Base-by-base conservation (phyloP, 2,797 vertebrate genomes). In the Sylvilagus floridanus region DNA sequence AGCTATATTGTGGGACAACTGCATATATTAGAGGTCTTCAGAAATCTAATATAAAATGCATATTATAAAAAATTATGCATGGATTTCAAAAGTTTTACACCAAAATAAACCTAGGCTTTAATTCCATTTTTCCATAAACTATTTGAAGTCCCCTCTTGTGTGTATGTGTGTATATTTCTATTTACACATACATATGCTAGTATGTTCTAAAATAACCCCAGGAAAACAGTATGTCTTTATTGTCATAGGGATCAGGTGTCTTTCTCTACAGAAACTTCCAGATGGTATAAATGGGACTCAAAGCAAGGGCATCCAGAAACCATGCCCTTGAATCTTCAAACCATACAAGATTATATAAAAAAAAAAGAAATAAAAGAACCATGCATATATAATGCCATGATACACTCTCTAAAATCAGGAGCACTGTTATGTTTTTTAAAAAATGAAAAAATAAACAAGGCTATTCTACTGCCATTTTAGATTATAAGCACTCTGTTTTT, bases 371-470 rank as follows among this genome's bases (percentile, higher is more conserved):
- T 3, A 54, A 93, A 35, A 63, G 11, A 83, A 65, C 19, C 1
- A 1, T 52, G 3, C 32, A 37, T 35, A 88, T 10, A 10, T 93
- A 96, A 89, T 57, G 54, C 7, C 28, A 19, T 60, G 42, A 68
- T 68, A 16, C 3, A 65, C 1, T 75, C 75, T 88, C 66, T 19
- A 88, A 84, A 84, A 88, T 66, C 52, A 63, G 4, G 0, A 69
- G 24, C 28, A 71, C 68, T 76, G 77, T 79, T 73, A 76, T 26
- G 63, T 73, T 68, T 91, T 85, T 86, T 76, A 88, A 95, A 89
- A 47, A 94, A 91, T 82, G 62, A 79, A 57, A 86, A 86, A 81
- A 88, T 66, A 90, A 93, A 77, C 82, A 93, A 3, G 28, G 75
- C 11, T 82, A 6, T 68, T 42, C 54, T 62, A 32, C 21, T 17